phyloP scores from a whole-genome alignment of 2,113 vertebrate genomes.

The Dromaius novaehollandiae region DNA sequence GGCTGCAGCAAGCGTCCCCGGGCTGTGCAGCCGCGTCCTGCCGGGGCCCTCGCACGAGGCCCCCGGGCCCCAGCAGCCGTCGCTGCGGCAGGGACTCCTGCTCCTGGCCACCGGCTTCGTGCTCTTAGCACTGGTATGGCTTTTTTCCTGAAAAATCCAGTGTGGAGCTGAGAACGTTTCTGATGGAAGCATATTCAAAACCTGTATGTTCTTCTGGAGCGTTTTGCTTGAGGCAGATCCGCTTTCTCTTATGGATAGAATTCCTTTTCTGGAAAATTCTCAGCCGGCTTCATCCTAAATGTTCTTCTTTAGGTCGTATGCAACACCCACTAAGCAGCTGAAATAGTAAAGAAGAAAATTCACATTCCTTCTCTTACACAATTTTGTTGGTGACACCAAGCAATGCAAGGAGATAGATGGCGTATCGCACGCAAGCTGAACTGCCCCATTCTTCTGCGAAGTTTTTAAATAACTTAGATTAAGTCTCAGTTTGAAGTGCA shows the following conservation, averaged over 20 bases:
- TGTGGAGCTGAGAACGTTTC: neutral
- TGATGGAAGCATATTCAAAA: neutral
- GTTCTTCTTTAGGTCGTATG: neutral
- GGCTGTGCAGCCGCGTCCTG: slow-evolving; percentile 16
- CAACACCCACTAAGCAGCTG: neutral
- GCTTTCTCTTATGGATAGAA: neutral
- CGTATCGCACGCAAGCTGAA: neutral
- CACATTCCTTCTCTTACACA: neutral
- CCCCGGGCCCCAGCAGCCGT: neutral
- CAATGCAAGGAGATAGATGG: neutral
- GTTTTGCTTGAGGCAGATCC: neutral
- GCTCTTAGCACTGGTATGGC: rapidly evolving
- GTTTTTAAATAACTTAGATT: neutral
- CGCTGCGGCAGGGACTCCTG: rapidly evolving
- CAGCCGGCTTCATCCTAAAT: neutral
- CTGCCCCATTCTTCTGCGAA: neutral
- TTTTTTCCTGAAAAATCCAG: neutral
- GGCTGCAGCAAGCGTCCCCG: neutral
- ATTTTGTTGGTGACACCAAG: neutral
- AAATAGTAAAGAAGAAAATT: neutral
- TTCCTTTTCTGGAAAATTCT: neutral
- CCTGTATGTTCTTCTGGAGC: neutral
- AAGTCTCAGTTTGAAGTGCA: neutral
- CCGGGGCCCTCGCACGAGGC: neutral
- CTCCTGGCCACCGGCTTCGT: neutral